Evolutionary conservation across 2,888 invertebrate genomes (phyloP).

Genomic region (Drosophila limbata): DNA sequence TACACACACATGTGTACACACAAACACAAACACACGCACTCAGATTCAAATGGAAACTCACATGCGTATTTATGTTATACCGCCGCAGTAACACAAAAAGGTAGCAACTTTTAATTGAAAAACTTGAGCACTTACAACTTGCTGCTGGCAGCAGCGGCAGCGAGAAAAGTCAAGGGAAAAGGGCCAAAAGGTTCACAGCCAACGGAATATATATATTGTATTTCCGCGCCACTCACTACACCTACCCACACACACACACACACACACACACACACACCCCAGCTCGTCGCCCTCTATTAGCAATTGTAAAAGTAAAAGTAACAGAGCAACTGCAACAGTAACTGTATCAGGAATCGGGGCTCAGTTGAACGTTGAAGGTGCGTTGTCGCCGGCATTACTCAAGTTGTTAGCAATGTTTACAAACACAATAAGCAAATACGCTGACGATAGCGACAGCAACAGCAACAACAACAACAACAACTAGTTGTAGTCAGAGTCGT

Average conservation of each 20-base stretch:
- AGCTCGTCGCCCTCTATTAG: constrained; percentile 52
- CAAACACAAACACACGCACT: constrained; percentile 11
- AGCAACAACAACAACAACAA: constrained; percentile 24
- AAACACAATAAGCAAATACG: constrained; percentile 80
- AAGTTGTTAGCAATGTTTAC: constrained; percentile 82
- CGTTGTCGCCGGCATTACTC: constrained; percentile 78
- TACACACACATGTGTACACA: constrained; percentile 18
- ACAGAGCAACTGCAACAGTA: constrained; percentile 32
- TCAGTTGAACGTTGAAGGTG: constrained; percentile 37
- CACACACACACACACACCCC: constrained; percentile 19
- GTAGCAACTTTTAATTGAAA: constrained; percentile 80
- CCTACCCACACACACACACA: constrained; percentile 17
- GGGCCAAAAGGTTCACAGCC: constrained; percentile 37
- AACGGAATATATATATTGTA: constrained; percentile 56
- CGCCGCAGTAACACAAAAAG: constrained; percentile 75
- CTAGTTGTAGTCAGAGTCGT: constrained; percentile 16
- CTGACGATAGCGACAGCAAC: constrained; percentile 50
- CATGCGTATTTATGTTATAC: constrained; percentile 76
- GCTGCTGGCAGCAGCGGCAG: constrained; percentile 38
- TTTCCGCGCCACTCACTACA: constrained; percentile 56
- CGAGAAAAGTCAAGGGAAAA: constrained; percentile 22
- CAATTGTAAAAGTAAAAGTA: constrained; percentile 56
- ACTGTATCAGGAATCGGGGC: not conserved
- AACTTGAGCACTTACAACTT: constrained; percentile 80
- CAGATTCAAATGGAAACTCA: constrained; percentile 42